A percentile compares a stretch with the other conserved stretches of the same genome.
phyloP scores from a whole-genome alignment of 2,797 vertebrate species.

The Onychomys torridus region DNA sequence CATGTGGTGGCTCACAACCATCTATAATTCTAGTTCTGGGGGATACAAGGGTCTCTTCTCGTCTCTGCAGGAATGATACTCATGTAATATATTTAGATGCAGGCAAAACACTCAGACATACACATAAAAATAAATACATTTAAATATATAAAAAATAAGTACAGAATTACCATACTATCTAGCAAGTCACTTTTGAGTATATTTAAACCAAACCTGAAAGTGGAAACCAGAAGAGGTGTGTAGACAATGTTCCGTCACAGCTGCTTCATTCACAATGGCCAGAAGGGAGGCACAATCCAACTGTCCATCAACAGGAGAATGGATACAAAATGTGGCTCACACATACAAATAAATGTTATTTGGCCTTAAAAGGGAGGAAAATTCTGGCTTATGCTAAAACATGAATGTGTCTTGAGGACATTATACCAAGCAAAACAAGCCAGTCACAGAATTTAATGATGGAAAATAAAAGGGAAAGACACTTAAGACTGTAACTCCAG shows the following conservation, averaged over 20 bases:
- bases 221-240: not conserved
- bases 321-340: not conserved
- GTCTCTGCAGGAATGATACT: not conserved
- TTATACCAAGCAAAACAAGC: not conserved
- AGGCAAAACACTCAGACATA: not conserved
- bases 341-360: not conserved
- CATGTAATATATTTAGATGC: not conserved
- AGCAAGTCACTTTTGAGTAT: not conserved
- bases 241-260: fast-evolving
- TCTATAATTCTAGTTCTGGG: not conserved
- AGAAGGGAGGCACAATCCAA: not conserved
- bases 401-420: not conserved
- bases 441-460: not conserved
- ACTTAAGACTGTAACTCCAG: not conserved
- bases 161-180: not conserved
- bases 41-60: not conserved
- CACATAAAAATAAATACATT: not conserved
- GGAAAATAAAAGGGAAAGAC: not conserved
- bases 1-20: not conserved
- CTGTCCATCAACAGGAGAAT: not conserved
- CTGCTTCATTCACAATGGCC: not conserved
- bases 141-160: not conserved
- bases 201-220: not conserved
- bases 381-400: not conserved
- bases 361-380: not conserved